Base-by-base conservation (phyloP, 2,888 invertebrate genomes). In the Nowickia ferox region DNA sequence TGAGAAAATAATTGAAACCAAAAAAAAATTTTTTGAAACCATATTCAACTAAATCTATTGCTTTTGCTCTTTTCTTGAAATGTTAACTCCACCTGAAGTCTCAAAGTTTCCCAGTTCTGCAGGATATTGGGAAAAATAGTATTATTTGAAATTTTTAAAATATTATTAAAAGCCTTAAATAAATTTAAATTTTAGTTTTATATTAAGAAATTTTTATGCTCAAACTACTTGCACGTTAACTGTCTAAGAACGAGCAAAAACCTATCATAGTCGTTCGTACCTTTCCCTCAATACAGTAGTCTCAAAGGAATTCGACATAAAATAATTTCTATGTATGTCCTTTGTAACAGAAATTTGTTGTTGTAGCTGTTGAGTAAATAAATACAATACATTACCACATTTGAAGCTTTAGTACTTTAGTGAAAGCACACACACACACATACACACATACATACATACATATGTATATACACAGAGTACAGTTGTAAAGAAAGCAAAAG, bases 271-370 rank as follows among this genome's bases (percentile, higher is more conserved):
- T 30, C 30, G 6, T 30, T 30, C 30, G 30, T 30, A 69, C 69
- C 63, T 57, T 74, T 75, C 51, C 79, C 30, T 84, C 57, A 75
- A 63, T 42, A 55, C 48, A 53, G 48, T 81, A 53, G 48, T 81
- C 74, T 57, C 77, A 9, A 48, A 57, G 81, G 81, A 44, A 75
- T 78, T 75, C 17, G 51, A 74, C 63, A 74, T 81, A 75, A 82
- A 85, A 85, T 82, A 85, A 82, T 85, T 82, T 78, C 77, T 82
- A 59, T 78, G 78, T 82, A 65, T 78, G 78, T 85, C 77, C 72
- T 85, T 78, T 81, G 77, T 75, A 75, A 42, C 11, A 63, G 30
- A 59, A 68, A 72, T 76, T 30, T 59, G 44, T 80, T 68, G 71
- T 72, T 72, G 71, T 66, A 44, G 82, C 17, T 74, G 42, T 63